Conservation (phyloP, 2,113 vertebrate species). For the Phoenicopterus ruber region DNA sequence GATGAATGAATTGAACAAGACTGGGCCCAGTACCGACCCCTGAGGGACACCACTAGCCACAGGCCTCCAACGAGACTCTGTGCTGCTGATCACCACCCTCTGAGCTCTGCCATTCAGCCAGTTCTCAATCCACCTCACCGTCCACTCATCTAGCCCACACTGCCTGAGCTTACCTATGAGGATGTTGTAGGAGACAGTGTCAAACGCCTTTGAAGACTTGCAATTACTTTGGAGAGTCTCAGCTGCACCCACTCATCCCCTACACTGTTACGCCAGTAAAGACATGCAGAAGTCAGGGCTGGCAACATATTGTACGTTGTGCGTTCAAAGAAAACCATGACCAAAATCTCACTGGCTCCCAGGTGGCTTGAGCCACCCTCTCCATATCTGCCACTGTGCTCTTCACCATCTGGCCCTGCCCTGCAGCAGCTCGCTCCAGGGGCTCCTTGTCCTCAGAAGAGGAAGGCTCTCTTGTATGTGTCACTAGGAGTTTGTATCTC, state of each 20-base stretch:
- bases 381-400: accelerated
- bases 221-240: background rate
- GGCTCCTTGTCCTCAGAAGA: accelerated
- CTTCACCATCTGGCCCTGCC: background rate
- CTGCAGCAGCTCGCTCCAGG: background rate
- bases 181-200: too few species aligned
- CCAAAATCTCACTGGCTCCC: background rate
- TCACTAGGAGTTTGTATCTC: background rate
- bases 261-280: background rate
- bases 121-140: too few species aligned
- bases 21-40: too few species aligned
- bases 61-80: too few species aligned
- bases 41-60: too few species aligned
- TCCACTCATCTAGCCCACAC: too few species aligned
- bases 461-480: background rate
- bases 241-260: background rate
- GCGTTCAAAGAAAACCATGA: background rate
- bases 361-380: background rate
- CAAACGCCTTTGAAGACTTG: background rate
- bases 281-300: background rate
- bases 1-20: too few species aligned
- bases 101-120: too few species aligned
- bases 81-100: too few species aligned
- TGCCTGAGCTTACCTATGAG: too few species aligned
- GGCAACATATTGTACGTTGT: background rate